A percentile compares a stretch with the other conserved stretches of the same genome.
Evolutionary conservation across 30 jellyfish, hydroid and myxozoan genomes (phyloP).

Genomic region (Catostylus mosaicus): DNA sequence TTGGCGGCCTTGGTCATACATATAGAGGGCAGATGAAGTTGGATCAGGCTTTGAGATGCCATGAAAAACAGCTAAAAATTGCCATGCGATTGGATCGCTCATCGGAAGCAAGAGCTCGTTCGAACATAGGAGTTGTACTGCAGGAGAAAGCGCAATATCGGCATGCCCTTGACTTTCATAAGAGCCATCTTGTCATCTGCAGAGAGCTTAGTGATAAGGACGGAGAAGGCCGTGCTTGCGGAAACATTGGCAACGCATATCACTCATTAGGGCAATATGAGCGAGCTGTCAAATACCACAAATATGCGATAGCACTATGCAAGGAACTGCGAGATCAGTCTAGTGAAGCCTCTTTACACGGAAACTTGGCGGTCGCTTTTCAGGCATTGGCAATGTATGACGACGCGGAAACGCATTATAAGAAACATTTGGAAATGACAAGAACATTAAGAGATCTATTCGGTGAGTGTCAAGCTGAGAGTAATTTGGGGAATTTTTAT

Average conservation of each 20-base stretch:
- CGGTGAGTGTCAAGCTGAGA: slow-evolving; percentile 93
- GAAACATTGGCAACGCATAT: slow-evolving; percentile 96
- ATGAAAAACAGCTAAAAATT: slow-evolving; percentile 76
- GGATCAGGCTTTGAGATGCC: slow-evolving; percentile 82
- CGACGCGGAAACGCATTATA: slow-evolving; percentile 85
- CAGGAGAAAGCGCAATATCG: slow-evolving; percentile 86
- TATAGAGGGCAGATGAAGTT: slow-evolving; percentile 78
- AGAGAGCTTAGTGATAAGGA: slow-evolving; percentile 87
- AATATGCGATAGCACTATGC: slow-evolving; percentile 78
- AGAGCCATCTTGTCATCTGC: slow-evolving; percentile 78
- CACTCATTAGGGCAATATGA: slow-evolving; percentile 90
- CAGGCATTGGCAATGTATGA: slow-evolving; percentile 82
- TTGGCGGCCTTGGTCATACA: slow-evolving; percentile 91
- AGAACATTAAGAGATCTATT: slow-evolving; percentile 47
- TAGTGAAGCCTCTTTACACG: slow-evolving; percentile 87
- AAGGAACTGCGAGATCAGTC: slow-evolving; percentile 71
- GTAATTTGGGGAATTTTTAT: slow-evolving; percentile 91
- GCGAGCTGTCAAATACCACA: slow-evolving; percentile 87
- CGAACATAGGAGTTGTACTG: slow-evolving; percentile 89
- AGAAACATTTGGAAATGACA: slow-evolving; percentile 76
- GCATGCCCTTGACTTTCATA: slow-evolving; percentile 87
- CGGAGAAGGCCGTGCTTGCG: slow-evolving; percentile 96
- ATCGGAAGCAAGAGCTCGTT: slow-evolving; percentile 90
- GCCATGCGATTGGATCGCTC: slow-evolving; percentile 78
- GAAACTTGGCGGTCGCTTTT: slow-evolving; percentile 93